Conservation (phyloP, 2,113 vertebrate species). For the Aegotheles bennettii region DNA sequence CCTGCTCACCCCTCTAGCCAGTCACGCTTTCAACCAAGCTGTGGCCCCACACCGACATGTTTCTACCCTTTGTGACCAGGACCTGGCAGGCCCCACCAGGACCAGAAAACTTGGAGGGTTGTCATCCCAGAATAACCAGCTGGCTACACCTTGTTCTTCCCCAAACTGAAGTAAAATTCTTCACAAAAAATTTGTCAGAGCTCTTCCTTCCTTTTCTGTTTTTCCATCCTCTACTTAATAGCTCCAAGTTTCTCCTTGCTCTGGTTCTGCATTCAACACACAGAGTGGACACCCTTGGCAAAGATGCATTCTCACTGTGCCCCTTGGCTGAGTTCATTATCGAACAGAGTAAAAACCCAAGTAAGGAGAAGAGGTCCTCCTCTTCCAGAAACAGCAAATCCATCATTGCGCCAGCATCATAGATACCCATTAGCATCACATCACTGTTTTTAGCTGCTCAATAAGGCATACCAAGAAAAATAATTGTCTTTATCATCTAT, state of each 20-base stretch:
- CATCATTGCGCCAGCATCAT: neutral
- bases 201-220: neutral
- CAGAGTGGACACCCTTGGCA: neutral
- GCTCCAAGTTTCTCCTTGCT: neutral
- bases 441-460: neutral
- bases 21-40: neutral
- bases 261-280: neutral
- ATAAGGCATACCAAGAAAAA: neutral
- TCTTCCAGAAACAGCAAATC: neutral
- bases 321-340: neutral
- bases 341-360: neutral
- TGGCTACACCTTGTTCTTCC: neutral
- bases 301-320: neutral
- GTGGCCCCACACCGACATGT: neutral
- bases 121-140: neutral
- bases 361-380: neutral
- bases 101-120: neutral
- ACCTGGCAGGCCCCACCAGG: neutral
- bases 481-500: neutral
- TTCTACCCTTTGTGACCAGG: neutral
- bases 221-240: neutral
- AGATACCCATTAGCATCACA: neutral
- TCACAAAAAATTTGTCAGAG: neutral
- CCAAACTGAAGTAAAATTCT: neutral
- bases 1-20: neutral